Evolutionary conservation across 2,888 invertebrate species (phyloP), one percentile per base, ranked within the genome.

Genomic region (Fissipunctia ypsillon): DNA sequence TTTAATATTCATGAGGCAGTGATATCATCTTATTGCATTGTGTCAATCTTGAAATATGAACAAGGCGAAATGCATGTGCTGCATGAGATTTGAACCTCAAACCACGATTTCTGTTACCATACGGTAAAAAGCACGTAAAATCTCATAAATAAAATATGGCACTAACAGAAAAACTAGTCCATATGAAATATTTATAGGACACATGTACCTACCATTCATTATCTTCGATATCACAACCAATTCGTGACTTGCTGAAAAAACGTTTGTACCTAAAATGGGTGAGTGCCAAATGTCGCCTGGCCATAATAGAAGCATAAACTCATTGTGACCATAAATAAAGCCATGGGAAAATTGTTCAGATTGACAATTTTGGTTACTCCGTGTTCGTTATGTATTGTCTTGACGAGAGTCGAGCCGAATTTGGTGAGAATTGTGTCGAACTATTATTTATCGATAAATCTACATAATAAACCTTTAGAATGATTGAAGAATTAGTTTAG

Each of bases 261-360:
- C 14, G 6, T 28, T n/a, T 41, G 35, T n/a, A 19, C 48, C 72
- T 43, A 68, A 79, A 73, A 73, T 60, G 56, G 76, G 45, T 9
- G 60, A 52, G 67, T 41, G 25, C 43, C 48, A 66, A 79, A 74
- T 64, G 70, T 74, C 19, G 35, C 68, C n/a, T 57, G 65, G 3
- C 73, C 68, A 66, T 79, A 84, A 38, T 38, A 43, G 74, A 67
- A 12, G 28, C 12, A 74, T 74, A 66, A 73, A 64, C 54, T 69
- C 38, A 81, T 82, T 79, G 79, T 76, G 25, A 5, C 64, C 25
- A 35, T 67, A 63, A 71, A 75, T 59, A 67, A 61, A 28, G 60
- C 28, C 64, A 48, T 83, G 83, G 7, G 73, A 85, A 84, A 82
- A 76, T 69, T 56, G 60, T 16, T 50, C n/a, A 59, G 41, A 60